phyloP scores from a whole-genome alignment of 2,888 invertebrate species.

The Megalurothrips usitatus region DNA sequence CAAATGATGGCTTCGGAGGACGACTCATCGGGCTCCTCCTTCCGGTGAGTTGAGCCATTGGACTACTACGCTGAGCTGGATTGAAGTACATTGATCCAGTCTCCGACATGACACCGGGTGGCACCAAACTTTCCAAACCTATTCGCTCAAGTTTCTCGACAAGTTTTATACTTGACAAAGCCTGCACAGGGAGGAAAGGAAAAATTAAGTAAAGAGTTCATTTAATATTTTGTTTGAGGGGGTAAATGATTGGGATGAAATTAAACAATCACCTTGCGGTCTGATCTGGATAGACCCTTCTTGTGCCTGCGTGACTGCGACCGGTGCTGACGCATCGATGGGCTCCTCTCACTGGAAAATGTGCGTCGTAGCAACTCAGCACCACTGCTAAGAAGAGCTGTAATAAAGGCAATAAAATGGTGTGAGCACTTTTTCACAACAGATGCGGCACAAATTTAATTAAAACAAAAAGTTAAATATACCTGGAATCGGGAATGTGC shows the following conservation, averaged over 20 bases:
- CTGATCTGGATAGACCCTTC: conserved; percentile 45
- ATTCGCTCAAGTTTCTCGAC: conserved; percentile 54
- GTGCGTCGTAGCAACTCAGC: conserved; percentile 62
- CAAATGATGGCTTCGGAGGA: conserved; percentile 40
- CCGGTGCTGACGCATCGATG: conserved; percentile 34
- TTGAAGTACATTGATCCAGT: conserved; percentile 58
- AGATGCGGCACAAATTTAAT: conserved; percentile 39
- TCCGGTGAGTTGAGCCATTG: conserved; percentile 75
- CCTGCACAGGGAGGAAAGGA: background rate
- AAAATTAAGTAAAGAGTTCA: background rate
- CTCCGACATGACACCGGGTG: conserved; percentile 56
- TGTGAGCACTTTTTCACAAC: background rate
- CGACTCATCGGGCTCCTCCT: conserved; percentile 53
- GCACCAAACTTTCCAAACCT: conserved; percentile 63
- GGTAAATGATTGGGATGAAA: background rate
- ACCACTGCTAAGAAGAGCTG: conserved; percentile 57
- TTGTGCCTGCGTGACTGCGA: conserved; percentile 40
- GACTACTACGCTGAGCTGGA: conserved; percentile 65
- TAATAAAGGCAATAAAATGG: conserved; percentile 31
- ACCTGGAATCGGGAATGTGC: conserved; percentile 54
- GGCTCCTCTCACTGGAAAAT: conserved; percentile 51
- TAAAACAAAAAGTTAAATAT: conserved; percentile 50
- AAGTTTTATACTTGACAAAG: conserved; percentile 27
- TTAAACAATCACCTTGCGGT: conserved; percentile 40
- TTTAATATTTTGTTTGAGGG: background rate